Conservation (phyloP, 2,888 invertebrate genomes). For the Thysanoteuthis rhombus region DNA sequence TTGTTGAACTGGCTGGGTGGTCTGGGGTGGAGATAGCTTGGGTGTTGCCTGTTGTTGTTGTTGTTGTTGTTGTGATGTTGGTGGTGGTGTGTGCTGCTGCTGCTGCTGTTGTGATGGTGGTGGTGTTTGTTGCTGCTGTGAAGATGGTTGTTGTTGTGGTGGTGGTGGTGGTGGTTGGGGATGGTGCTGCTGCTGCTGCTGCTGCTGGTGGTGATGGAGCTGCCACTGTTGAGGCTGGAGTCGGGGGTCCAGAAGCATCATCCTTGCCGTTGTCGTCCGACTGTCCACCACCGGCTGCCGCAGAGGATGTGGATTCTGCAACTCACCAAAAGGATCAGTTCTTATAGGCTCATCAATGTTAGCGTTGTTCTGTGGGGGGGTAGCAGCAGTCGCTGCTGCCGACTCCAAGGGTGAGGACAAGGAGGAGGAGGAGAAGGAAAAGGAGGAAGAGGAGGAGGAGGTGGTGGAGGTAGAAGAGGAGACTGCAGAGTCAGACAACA, state of each 20-base stretch:
- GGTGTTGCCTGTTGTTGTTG: not conserved
- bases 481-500: slow-evolving; percentile 14
- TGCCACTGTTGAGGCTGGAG: not conserved
- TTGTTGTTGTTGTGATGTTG: not conserved
- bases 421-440: not conserved
- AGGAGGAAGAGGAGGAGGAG: not conserved
- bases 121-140: not conserved
- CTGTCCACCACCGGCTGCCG: slow-evolving; percentile 25
- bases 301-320: slow-evolving; percentile 20
- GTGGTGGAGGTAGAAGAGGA: not conserved
- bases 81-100: not conserved
- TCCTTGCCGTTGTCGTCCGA: slow-evolving; percentile 19
- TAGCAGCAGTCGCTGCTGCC: slow-evolving; percentile 22
- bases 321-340: slow-evolving; percentile 30
- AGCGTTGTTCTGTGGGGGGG: slow-evolving; percentile 16
- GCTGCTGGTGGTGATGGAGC: not conserved
- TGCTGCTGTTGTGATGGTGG: not conserved
- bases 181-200: not conserved
- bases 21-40: not conserved
- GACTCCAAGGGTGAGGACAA: slow-evolving; percentile 17
- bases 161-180: not conserved
- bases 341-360: slow-evolving; percentile 29
- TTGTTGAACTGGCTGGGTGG: not conserved
- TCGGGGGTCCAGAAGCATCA: not conserved
- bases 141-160: not conserved